Evolutionary conservation across 1,140 invertebrate genomes (phyloP), one percentile per base, ranked within the genome.

Genomic region (Mesaphorura yosii): DNA sequence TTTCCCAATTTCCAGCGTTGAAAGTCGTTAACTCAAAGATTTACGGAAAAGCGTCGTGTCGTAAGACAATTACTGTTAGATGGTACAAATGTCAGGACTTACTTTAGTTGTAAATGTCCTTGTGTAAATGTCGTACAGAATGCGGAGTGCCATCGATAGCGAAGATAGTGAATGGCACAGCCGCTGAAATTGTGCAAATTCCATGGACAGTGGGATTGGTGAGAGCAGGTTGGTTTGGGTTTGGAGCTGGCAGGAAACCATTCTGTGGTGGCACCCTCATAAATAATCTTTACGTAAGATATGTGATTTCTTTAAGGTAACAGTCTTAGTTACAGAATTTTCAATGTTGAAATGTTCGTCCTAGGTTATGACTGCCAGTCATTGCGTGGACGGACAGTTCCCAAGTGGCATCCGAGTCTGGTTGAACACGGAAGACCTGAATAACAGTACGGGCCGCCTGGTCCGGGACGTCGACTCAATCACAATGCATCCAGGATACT

Each of bases 401-500:
- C n/a, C n/a, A n/a, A 20, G 22, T 31, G 17, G 38, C 17, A 50
- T 60, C 28, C 39, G 53, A 53, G 51, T 60, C 1, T 31, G 48
- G 26, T 48, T 60, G 29, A 31, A 60, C 23, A 55, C 56, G 27
- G 53, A 60, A 38, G 58, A 60, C 29, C 48, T 60, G 38, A 42
- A 47, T 3, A 34, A 37, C 3, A 29, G 47, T 14, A 48, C 44
- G 22, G 59, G 73, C 77, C 1, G 68, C 72, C 60, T 75, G 70
- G 0, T 59, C 67, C 27, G 69, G 70, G 28, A 69, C 65, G 71
- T 87, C 0, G 64, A 69, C 1, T 70, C 71, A 48, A 73, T 85
- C 6, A 77, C 80, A 41, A 76, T 73, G 39, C 86, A 90, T 64
- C 69, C 72, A n/a, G 40, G 49, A 17, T 61, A 55, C 52, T 27